Conservation (phyloP, 2,113 vertebrate species). For the Tyrannus savana region DNA sequence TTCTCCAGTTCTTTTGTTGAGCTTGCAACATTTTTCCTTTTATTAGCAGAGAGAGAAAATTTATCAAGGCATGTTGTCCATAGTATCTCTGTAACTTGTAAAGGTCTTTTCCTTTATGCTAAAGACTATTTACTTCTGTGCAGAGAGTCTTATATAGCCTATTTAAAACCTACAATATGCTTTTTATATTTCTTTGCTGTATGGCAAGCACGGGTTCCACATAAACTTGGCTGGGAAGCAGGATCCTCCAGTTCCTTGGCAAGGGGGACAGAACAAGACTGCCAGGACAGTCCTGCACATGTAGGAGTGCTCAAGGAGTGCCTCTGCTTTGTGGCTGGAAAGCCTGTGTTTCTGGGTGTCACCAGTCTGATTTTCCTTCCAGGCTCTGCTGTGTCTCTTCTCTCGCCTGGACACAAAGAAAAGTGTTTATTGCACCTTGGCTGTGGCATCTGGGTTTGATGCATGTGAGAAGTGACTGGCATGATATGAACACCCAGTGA, state of each 20-base stretch:
- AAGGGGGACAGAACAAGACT: not conserved
- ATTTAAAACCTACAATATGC: not conserved
- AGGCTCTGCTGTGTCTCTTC: not conserved
- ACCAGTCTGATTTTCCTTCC: not conserved
- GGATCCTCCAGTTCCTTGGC: not conserved
- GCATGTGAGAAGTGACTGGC: not conserved
- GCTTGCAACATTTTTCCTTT: not conserved
- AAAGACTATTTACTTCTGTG: not conserved
- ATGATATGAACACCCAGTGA: not conserved
- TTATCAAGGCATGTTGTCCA: not conserved
- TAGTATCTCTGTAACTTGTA: not conserved
- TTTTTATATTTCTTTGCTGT: not conserved
- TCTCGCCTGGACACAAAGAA: not conserved
- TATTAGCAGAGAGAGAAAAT: not conserved
- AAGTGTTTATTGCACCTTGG: not conserved
- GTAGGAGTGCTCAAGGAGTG: not conserved
- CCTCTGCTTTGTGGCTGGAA: not conserved
- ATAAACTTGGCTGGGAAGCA: not conserved
- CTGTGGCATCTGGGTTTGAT: not conserved
- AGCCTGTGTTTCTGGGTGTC: not conserved
- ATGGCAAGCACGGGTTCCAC: fast-evolving
- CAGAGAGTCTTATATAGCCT: not conserved
- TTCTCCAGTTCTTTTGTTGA: not conserved
- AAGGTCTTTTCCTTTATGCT: not conserved
- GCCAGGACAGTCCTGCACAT: not conserved